phyloP scores from a whole-genome alignment of 23 tunicate genomes.

The Trididemnum clinides region DNA sequence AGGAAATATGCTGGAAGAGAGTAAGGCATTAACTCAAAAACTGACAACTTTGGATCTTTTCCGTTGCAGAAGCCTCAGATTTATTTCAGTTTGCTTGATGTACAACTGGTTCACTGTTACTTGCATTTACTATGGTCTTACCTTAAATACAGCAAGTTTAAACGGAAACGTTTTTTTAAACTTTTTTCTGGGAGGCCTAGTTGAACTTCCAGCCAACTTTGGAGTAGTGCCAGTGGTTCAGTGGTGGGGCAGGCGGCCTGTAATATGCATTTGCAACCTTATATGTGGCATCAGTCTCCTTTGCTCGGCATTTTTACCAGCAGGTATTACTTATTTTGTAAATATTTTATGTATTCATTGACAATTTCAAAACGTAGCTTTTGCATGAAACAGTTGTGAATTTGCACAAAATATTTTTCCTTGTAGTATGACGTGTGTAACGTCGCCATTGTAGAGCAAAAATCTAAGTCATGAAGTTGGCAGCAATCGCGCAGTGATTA shows the following conservation, averaged over 20 bases:
- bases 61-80: slow-evolving; percentile 34
- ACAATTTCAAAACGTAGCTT: no score
- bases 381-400: no score
- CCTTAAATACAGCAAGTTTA: slow-evolving; percentile 51
- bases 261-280: slow-evolving; percentile 39
- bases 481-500: no score
- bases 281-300: slow-evolving; percentile 57
- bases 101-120: slow-evolving; percentile 84
- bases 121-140: slow-evolving; percentile 80
- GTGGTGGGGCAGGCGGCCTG: slow-evolving; percentile 66
- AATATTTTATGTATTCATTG: no score
- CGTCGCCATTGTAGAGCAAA: no score
- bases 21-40: background rate
- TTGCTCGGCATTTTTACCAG: slow-evolving; percentile 54
- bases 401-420: no score
- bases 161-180: slow-evolving; percentile 62
- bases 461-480: no score
- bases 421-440: no score
- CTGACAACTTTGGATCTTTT: slow-evolving; percentile 21
- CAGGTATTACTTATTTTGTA: no score
- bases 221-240: slow-evolving; percentile 41
- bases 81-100: slow-evolving; percentile 34
- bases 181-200: slow-evolving; percentile 63
- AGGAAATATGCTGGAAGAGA: no score
- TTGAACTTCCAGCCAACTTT: slow-evolving; percentile 82